Evolutionary conservation across 2,888 invertebrate genomes (phyloP).

Genomic region (Hydraecia micacea): DNA sequence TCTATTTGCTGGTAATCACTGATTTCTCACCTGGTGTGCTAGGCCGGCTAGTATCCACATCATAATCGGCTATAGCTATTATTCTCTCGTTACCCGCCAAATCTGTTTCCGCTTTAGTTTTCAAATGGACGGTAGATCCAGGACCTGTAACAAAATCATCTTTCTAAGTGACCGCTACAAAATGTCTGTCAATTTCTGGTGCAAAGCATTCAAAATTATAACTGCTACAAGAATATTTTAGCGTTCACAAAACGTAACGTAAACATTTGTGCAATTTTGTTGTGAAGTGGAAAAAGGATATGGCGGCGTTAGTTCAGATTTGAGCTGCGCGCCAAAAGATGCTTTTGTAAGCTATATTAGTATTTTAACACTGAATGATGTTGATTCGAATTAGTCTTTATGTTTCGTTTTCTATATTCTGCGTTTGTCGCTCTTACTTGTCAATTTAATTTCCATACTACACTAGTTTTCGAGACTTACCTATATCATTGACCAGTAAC

Average conservation of each 20-base stretch:
- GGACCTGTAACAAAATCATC: slow-evolving; percentile 80
- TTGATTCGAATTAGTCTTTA: not conserved
- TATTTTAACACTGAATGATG: not conserved
- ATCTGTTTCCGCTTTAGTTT: slow-evolving; percentile 86
- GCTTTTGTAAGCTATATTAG: too few relatives aligned
- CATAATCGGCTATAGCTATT: slow-evolving; percentile 90
- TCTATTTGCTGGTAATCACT: too few relatives aligned
- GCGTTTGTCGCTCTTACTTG: not conserved
- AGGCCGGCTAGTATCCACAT: slow-evolving; percentile 91
- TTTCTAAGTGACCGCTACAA: not conserved
- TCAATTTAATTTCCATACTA: not conserved
- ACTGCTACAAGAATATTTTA: too few relatives aligned
- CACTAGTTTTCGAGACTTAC: slow-evolving; percentile 65
- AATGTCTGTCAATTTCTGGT: not conserved
- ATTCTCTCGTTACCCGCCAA: slow-evolving; percentile 88
- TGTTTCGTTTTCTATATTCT: not conserved
- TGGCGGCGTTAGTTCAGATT: too few relatives aligned
- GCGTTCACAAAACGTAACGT: too few relatives aligned
- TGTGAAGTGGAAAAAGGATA: too few relatives aligned
- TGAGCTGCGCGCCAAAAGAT: too few relatives aligned
- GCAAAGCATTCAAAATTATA: not conserved
- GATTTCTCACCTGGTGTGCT: slow-evolving; percentile 88
- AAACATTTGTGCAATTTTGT: too few relatives aligned
- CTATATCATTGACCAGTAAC: slow-evolving; percentile 92
- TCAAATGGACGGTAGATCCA: slow-evolving; percentile 90